Percentiles rank a stretch among this genome's conserved stretches.
Evolutionary conservation across 2,797 vertebrate genomes (phyloP).

Genomic region (Tragelaphus oryx): DNA sequence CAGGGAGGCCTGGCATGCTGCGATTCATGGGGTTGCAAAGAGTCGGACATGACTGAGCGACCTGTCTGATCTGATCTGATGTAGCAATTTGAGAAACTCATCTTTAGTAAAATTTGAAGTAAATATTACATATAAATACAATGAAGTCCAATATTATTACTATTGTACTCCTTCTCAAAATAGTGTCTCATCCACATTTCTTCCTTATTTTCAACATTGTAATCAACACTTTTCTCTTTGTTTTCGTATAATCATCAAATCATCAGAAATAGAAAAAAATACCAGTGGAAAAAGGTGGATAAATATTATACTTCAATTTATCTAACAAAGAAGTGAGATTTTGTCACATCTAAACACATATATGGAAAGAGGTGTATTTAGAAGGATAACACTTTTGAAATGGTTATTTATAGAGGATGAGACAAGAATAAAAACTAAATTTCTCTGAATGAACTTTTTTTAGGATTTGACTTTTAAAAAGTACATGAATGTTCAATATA

Average conservation of each 20-base stretch:
- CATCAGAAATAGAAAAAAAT: background rate
- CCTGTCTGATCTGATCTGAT: no score
- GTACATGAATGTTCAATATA: background rate
- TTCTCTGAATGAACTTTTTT: background rate
- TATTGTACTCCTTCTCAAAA: background rate
- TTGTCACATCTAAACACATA: background rate
- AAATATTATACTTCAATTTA: background rate
- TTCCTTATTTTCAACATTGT: background rate
- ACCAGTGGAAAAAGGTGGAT: background rate
- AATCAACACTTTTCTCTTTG: background rate
- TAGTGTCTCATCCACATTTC: background rate
- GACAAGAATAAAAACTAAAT: background rate
- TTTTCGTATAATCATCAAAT: background rate
- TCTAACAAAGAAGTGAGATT: background rate
- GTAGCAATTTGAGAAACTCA: background rate
- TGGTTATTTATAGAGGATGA: background rate
- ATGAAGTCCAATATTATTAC: background rate
- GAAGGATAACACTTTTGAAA: background rate
- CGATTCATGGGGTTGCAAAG: no score
- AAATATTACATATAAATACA: background rate
- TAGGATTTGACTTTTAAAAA: background rate
- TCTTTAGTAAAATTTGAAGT: constrained; percentile 19
- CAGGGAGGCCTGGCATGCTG: no score
- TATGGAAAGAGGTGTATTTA: background rate
- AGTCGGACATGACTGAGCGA: no score